Percentiles rank a stretch among this genome's conserved stretches.
phyloP scores from a whole-genome alignment of 2,888 invertebrate genomes.

The Phortica okadai region DNA sequence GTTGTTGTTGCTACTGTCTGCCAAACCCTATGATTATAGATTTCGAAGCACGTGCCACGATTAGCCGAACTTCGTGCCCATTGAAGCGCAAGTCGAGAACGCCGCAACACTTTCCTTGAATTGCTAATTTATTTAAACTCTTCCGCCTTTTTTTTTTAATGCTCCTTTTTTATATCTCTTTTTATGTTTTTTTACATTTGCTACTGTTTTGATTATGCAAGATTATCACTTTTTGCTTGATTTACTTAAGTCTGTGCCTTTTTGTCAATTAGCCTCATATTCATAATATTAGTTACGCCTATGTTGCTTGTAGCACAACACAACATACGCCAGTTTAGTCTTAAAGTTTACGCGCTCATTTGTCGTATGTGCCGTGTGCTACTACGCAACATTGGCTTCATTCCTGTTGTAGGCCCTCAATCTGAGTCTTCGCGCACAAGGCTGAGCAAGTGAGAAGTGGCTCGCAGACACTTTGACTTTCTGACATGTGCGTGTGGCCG shows the following conservation, averaged over 20 bases:
- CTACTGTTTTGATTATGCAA: neutral
- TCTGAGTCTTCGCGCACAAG: neutral
- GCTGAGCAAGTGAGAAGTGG: neutral
- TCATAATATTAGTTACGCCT: too few species aligned
- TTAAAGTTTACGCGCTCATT: too few species aligned
- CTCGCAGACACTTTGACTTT: conserved; percentile 21
- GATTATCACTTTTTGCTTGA: too few species aligned
- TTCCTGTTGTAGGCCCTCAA: neutral
- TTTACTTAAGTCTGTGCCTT: too few species aligned
- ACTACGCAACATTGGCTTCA: neutral
- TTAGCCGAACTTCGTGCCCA: conserved; percentile 62
- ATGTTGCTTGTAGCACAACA: too few species aligned
- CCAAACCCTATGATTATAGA: conserved; percentile 64
- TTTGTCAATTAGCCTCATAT: too few species aligned
- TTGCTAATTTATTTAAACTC: conserved; percentile 66
- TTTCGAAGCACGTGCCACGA: conserved; percentile 68
- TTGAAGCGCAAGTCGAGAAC: conserved; percentile 58
- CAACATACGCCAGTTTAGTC: too few species aligned
- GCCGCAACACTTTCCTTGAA: conserved; percentile 54
- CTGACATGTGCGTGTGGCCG: conserved; percentile 38
- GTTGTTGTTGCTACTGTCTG: conserved; percentile 4
- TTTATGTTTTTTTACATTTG: neutral
- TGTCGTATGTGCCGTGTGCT: too few species aligned
- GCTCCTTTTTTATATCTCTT: neutral
- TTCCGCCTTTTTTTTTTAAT: conserved; percentile 20